Conservation (phyloP, 1,140 invertebrate species). For the Pachyrhynchus sulphureomaculatus region DNA sequence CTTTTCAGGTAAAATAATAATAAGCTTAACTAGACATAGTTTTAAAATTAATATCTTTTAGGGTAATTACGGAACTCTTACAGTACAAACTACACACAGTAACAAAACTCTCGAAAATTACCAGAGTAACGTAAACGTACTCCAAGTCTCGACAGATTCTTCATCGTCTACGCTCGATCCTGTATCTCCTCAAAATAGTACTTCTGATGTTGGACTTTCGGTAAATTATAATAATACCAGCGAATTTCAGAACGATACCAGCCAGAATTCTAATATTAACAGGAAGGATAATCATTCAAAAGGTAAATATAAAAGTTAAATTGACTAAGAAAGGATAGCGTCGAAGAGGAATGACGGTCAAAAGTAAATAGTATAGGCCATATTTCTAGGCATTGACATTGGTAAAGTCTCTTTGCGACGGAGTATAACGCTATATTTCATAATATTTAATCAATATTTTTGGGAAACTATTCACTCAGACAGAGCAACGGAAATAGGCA, state of each 20-base stretch:
- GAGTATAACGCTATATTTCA: too few relatives aligned
- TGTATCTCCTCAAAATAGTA: not conserved
- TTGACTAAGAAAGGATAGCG: not conserved
- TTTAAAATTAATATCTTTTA: slow-evolving; percentile 29
- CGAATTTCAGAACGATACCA: slow-evolving; percentile 19
- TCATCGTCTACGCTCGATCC: not conserved
- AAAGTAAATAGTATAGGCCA: too few relatives aligned
- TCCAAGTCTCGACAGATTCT: slow-evolving; percentile 38
- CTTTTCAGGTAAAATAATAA: slow-evolving; percentile 39
- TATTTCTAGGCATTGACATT: too few relatives aligned
- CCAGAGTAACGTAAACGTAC: slow-evolving; percentile 41
- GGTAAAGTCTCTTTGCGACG: too few relatives aligned
- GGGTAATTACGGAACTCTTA: slow-evolving; percentile 33
- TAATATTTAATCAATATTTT: too few relatives aligned
- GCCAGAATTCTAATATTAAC: not conserved
- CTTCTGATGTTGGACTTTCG: not conserved
- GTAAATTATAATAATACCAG: slow-evolving; percentile 5
- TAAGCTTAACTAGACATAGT: too few relatives aligned
- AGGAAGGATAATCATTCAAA: not conserved
- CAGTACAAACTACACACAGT: slow-evolving; percentile 36
- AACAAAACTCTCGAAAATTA: slow-evolving; percentile 40
- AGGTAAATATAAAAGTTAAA: not conserved
- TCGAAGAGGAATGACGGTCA: too few relatives aligned
- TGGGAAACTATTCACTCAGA: too few relatives aligned
- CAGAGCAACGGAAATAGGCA: too few relatives aligned